A percentile compares a stretch with the other conserved stretches of the same genome.
phyloP scores from a whole-genome alignment of 2,797 vertebrate genomes.

The Tamandua tetradactyla region DNA sequence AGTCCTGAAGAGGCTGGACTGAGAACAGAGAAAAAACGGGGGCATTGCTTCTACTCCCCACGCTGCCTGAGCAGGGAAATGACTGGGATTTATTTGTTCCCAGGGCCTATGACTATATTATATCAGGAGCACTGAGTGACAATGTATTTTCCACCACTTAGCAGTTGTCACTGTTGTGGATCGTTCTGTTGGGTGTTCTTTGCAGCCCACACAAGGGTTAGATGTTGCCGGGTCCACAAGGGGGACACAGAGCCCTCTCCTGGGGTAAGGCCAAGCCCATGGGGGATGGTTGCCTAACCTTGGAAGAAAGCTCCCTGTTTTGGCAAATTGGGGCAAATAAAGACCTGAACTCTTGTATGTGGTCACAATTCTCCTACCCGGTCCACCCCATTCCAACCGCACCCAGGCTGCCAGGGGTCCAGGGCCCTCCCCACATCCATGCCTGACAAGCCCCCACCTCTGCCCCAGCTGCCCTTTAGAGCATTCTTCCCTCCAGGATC shows the following conservation, averaged over 20 bases:
- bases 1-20: background rate
- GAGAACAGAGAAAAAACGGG: background rate
- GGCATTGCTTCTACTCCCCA: background rate
- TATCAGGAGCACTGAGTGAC: background rate
- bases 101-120: too few relatives aligned
- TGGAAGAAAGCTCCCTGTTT: background rate
- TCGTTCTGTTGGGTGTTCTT: background rate
- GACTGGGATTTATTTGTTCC: background rate
- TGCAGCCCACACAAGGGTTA: background rate
- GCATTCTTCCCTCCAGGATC: background rate
- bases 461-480: background rate
- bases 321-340: background rate
- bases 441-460: background rate
- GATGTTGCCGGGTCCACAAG: background rate
- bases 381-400: background rate
- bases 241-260: background rate
- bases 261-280: rapidly evolving
- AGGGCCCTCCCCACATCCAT: rapidly evolving
- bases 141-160: background rate
- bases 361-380: background rate
- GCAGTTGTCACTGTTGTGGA: background rate
- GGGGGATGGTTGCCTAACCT: rapidly evolving
- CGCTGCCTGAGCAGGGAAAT: background rate
- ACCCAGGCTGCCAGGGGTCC: background rate
- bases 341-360: background rate